Conservation (phyloP, 2,797 vertebrate genomes). For the Agapornis canus region DNA sequence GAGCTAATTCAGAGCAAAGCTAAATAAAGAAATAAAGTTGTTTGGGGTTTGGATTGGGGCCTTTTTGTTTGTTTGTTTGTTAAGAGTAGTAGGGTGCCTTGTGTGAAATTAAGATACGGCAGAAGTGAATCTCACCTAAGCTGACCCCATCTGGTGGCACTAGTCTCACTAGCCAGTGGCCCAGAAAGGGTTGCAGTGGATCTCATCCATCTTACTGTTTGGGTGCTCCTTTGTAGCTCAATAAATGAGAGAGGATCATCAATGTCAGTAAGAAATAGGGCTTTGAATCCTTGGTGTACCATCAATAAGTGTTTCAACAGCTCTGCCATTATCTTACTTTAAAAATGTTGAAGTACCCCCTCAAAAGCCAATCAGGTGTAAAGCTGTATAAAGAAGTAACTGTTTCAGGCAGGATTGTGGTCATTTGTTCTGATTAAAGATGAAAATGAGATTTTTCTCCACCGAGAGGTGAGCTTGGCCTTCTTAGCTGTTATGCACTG, state of each 20-base stretch:
- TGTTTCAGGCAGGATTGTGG: not conserved
- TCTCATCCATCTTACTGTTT: not conserved
- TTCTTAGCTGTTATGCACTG: not conserved
- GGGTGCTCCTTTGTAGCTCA: not conserved
- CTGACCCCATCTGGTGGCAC: not conserved
- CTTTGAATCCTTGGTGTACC: not conserved
- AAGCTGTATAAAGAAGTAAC: not conserved
- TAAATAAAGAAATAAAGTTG: not conserved
- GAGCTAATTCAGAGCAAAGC: conserved; percentile 9
- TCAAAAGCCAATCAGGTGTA: not conserved
- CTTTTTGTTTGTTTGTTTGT: not conserved
- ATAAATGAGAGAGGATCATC: not conserved
- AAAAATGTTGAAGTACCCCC: not conserved
- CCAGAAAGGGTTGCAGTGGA: not conserved
- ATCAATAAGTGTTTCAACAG: not conserved
- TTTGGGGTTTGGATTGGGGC: not conserved
- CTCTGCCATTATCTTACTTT: not conserved
- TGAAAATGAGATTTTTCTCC: not conserved
- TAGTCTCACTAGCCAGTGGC: not conserved
- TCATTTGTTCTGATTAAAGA: not conserved
- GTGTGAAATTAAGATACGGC: not conserved
- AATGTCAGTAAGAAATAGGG: not conserved
- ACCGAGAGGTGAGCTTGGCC: not conserved
- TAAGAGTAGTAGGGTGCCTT: not conserved
- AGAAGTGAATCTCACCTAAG: not conserved